A percentile compares a stretch with the other conserved stretches of the same genome.
Evolutionary conservation across 2,888 invertebrate species (phyloP).

Genomic region (Liopterus haemorrhoidalis): DNA sequence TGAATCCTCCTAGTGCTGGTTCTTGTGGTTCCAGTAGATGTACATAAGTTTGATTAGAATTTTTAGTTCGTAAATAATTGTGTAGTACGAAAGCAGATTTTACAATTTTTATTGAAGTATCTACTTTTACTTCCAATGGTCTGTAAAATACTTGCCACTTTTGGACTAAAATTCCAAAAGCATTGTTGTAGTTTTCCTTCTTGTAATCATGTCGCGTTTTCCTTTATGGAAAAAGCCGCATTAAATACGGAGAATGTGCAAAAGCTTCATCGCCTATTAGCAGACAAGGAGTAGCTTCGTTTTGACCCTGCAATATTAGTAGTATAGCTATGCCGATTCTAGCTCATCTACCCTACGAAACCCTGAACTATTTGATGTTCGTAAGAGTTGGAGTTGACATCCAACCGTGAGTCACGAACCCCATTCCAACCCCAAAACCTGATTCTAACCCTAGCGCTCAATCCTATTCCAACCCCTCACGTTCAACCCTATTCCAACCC

Average conservation of each 20-base stretch:
- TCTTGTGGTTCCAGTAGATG: too few species aligned
- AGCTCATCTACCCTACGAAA: too few species aligned
- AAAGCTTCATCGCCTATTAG: conserved; percentile 31
- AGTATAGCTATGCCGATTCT: too few species aligned
- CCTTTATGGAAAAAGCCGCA: conserved; percentile 29
- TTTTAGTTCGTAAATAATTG: conserved; percentile 27
- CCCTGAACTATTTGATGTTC: too few species aligned
- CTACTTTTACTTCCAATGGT: conserved; percentile 28
- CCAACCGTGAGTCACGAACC: too few species aligned
- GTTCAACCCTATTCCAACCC: too few species aligned
- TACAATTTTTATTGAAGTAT: conserved; percentile 22
- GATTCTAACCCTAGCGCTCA: too few species aligned
- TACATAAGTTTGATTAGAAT: conserved; percentile 18
- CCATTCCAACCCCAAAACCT: too few species aligned
- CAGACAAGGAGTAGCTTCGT: conserved; percentile 24
- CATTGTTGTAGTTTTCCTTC: conserved; percentile 30
- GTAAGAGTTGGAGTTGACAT: too few species aligned
- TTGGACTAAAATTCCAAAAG: conserved; percentile 32
- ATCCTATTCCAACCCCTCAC: too few species aligned
- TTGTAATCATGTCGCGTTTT: conserved; percentile 21
- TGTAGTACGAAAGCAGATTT: conserved; percentile 28
- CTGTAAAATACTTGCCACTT: conserved; percentile 29
- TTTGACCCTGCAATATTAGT: conserved; percentile 19
- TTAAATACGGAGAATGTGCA: conserved; percentile 22
- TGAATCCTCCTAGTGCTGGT: too few species aligned